Conservation (phyloP, 2,888 invertebrate genomes). For the Spodoptera exigua region DNA sequence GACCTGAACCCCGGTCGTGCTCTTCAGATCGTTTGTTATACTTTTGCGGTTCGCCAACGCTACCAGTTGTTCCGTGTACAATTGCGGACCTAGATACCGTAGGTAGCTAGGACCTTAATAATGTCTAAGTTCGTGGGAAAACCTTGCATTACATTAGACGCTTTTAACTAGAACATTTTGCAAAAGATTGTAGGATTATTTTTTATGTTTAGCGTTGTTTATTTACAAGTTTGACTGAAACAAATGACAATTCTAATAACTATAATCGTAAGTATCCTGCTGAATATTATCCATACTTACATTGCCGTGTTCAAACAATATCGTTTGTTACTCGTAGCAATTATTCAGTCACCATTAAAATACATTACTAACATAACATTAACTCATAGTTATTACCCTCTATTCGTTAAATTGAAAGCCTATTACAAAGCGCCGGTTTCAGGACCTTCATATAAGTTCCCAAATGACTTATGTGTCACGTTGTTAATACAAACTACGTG, state of each 20-base stretch:
- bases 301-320: constrained; percentile 42
- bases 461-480: too few species aligned
- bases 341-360: constrained; percentile 33
- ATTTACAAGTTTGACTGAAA: too few species aligned
- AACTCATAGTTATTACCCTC: constrained; percentile 30
- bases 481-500: too few species aligned
- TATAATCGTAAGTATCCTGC: constrained; percentile 18
- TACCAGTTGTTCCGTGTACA: constrained; percentile 78
- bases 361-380: constrained; percentile 29
- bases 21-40: constrained; percentile 69
- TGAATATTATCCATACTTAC: constrained; percentile 35
- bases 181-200: constrained; percentile 6
- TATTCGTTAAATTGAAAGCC: constrained; percentile 32
- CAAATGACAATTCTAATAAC: too few species aligned
- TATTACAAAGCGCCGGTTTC: constrained; percentile 21
- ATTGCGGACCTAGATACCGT: constrained; percentile 74
- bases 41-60: constrained; percentile 79
- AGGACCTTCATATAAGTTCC: too few species aligned
- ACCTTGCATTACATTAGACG: constrained; percentile 35
- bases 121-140: constrained; percentile 69
- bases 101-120: constrained; percentile 67
- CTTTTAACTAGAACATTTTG: constrained; percentile 20
- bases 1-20: constrained; percentile 57
- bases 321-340: constrained; percentile 29
- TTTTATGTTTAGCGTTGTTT: constrained; percentile 1